Percentiles rank a stretch among this genome's conserved stretches.
These are phyloP conservation scores for Acanthurus tractus DNA, from an alignment of 2,797 vertebrate species.

Conservation along the genomic window DNA sequence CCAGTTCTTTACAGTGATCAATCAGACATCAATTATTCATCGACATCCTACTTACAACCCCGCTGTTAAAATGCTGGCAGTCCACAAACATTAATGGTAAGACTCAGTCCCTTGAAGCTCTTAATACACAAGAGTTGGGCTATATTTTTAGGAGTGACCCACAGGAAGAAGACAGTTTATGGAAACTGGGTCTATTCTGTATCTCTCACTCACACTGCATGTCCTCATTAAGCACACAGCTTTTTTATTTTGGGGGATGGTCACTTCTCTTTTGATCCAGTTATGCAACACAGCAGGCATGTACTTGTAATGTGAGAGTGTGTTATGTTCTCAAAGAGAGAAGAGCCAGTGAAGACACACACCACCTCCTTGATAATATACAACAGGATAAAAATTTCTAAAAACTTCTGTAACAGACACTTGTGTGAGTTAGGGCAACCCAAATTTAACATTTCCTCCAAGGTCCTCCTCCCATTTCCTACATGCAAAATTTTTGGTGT, in stretches of 20 bases:
- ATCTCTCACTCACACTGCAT: constrained; percentile 72
- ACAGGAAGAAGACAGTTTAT: constrained; percentile 72
- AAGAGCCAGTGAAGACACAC: constrained; percentile 39
- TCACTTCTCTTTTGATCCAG: constrained; percentile 77
- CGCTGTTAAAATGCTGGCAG: constrained; percentile 9
- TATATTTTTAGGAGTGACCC: constrained; percentile 81
- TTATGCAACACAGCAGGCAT: constrained; percentile 79
- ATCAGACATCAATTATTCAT: constrained; percentile 41
- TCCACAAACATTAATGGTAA: constrained; percentile 23
- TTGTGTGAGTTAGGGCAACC: constrained; percentile 23
- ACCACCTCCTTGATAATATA: constrained; percentile 36
- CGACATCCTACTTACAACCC: constrained; percentile 20
- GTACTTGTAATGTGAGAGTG: constrained; percentile 75
- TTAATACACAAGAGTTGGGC: constrained; percentile 54
- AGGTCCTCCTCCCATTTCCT: constrained; percentile 61
- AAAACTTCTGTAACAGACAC: constrained; percentile 23
- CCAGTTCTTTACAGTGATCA: constrained; percentile 1
- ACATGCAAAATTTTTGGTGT: constrained; percentile 51
- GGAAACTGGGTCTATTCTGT: constrained; percentile 82
- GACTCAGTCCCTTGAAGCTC: constrained; percentile 45
- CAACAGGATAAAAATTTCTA: constrained; percentile 18
- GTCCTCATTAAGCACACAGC: constrained; percentile 81
- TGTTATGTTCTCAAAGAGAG: constrained; percentile 68
- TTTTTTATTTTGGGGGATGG: constrained; percentile 76
- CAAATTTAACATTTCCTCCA: constrained; percentile 65